Evolutionary conservation across 2,888 invertebrate species (phyloP).

Genomic region (Oithona nana): DNA sequence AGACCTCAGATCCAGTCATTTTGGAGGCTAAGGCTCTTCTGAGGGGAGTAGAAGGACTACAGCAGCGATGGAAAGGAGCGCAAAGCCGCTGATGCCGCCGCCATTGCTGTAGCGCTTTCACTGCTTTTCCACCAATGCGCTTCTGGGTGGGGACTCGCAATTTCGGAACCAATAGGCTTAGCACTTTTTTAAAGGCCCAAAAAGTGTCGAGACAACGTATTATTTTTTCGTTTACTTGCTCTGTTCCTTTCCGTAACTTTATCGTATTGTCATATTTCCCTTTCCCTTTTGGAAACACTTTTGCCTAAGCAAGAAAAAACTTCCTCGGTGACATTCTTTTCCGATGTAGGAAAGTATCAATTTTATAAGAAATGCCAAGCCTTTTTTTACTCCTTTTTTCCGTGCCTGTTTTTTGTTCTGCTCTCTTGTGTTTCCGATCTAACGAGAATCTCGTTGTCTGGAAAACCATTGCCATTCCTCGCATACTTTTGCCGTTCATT

Average conservation of each 20-base stretch:
- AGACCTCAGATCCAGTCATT: constrained; percentile 40
- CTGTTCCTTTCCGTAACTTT: too few relatives aligned
- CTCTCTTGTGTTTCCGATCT: not conserved
- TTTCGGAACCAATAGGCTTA: not conserved
- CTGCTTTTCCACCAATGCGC: not conserved
- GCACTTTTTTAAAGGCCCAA: too few relatives aligned
- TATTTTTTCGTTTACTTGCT: too few relatives aligned
- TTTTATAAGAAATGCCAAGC: not conserved
- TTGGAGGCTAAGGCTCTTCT: not conserved
- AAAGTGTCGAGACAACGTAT: too few relatives aligned
- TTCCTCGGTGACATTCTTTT: too few relatives aligned
- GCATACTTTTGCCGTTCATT: not conserved
- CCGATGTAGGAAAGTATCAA: too few relatives aligned
- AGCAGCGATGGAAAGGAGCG: too few relatives aligned
- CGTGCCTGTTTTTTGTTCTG: not conserved
- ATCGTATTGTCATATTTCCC: too few relatives aligned
- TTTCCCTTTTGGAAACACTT: too few relatives aligned
- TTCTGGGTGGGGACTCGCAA: not conserved
- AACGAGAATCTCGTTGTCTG: not conserved
- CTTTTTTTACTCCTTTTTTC: not conserved
- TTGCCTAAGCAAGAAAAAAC: too few relatives aligned
- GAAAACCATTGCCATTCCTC: not conserved
- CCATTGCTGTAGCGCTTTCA: not conserved
- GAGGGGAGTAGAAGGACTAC: too few relatives aligned
- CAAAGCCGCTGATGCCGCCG: not conserved